Evolutionary conservation across 2,888 invertebrate genomes (phyloP), one percentile per base, ranked within the genome.

Genomic region (Lissocephala sabroskyi): DNA sequence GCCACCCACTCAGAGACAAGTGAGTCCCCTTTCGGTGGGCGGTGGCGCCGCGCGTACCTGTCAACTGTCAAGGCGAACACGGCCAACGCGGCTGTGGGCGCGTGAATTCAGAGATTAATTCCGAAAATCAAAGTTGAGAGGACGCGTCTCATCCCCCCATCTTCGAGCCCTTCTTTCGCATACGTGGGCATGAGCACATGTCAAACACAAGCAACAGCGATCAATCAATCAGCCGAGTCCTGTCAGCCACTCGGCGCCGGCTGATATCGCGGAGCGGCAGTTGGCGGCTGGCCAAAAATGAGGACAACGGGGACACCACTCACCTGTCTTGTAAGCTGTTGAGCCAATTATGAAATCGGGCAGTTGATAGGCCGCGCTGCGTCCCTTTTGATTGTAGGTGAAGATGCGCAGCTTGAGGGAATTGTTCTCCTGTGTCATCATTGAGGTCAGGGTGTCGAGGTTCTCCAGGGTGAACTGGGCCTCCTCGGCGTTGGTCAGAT

Each of bases 311-410:
- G 11, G 9, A 26, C 59, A 71, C 61, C 61, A 81, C 80, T 78
- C 68, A 84, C 84, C 84, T 65, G 91, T 86, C 83, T 92, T 93
- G 82, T 92, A 92, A 10, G 92, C 91, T 82, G 93, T 93, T 59
- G 81, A 81, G 52, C 90, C 87, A 84, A 94, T 92, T 43, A 92
- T 89, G 65, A 94, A 89, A 82, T 93, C 93, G 79, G 90, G 90
- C 43, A 94, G 85, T 26, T 89, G 86, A 57, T 91, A 89, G 10
- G 91, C 89, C 47, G 88, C 86, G 75, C 94, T 93, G 46, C 91
- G 88, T 32, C 95, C 95, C 84, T 95, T 95, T 71, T 90, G 89
- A 87, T 95, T 95, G 75, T 91, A 89, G 23, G 94, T 91, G 76
- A 90, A 91, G 49, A 94, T 91, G 42, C 89, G 89, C 59, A 94